Evolutionary conservation across 1,140 invertebrate genomes (phyloP), one percentile per base, ranked within the genome.

Genomic region (Ceratosolen fusciceps): DNA sequence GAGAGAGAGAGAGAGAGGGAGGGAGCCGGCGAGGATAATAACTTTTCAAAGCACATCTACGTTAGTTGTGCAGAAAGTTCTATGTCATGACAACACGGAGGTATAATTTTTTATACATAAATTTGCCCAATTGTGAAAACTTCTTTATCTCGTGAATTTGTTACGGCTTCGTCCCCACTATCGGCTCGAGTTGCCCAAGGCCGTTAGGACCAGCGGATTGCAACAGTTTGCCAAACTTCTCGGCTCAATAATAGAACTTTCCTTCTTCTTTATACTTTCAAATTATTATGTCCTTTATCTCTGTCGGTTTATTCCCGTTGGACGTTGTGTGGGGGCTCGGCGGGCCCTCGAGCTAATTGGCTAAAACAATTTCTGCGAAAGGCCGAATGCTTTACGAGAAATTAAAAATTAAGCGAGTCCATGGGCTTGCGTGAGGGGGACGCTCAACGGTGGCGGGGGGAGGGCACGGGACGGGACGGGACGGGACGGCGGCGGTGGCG

Each of bases 231-330:
- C 52, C 8, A 39, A 73, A 37, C 31, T 39, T 56, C 14, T 37
- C 1, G 14, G 14, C 10, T 10, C 9, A 54, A 37, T 24, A 52
- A 31, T 56, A 73, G 34, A 34, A 56, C 39, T 19, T 58, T n/a
- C 71, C 39, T 73, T 37, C 24, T 73, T 29, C 19, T 73, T 37
- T 34, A n/a, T n/a, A n/a, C n/a, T n/a, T n/a, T n/a, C n/a, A 56
- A 73, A 73, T 73, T 73, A 73, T 52, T 54, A 56, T 73, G 4
- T 24, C 12, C 34, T 58, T 73, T 73, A n/a, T n/a, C 47, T 54
- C 29, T 26, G 12, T 8, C 12, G 19, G 16, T 56, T 56, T 52
- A 49, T 71, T n/a, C 9, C 29, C 4, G 39, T 31, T 49, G 16
- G 31, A 29, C 49, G 0, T 47, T 54, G 54, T 34, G 39, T 21